Conservation (phyloP, 1,140 invertebrate species). For the Aphaenogaster rudis region DNA sequence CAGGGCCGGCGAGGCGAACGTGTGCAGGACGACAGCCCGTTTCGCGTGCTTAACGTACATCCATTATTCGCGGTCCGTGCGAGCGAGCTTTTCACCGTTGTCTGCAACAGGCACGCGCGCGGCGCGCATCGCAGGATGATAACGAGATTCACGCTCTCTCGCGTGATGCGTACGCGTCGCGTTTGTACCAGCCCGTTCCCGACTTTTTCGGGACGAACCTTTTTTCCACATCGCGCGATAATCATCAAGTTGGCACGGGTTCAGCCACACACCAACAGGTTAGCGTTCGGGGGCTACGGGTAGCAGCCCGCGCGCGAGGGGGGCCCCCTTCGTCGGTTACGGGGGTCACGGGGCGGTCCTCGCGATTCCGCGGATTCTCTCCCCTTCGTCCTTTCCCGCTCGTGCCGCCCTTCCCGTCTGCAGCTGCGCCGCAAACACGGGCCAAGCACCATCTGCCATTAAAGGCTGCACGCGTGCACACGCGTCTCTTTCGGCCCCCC, state of each 20-base stretch:
- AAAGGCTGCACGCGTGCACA: slow-evolving; percentile 64
- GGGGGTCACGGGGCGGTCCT: slow-evolving; percentile 56
- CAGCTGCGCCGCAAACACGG: slow-evolving; percentile 68
- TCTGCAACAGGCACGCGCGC: slow-evolving; percentile 18
- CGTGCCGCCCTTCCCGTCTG: slow-evolving; percentile 37
- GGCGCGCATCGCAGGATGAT: background rate
- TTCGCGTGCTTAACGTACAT: slow-evolving; percentile 40
- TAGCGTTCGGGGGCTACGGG: slow-evolving; percentile 25
- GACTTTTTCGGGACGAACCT: background rate
- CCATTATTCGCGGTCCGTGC: slow-evolving; percentile 18
- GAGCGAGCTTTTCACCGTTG: slow-evolving; percentile 35
- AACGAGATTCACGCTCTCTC: slow-evolving; percentile 25
- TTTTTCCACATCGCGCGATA: slow-evolving; percentile 3
- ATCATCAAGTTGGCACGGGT: slow-evolving; percentile 35
- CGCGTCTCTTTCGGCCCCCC: slow-evolving; percentile 28
- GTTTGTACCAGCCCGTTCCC: background rate
- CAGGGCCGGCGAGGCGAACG: background rate
- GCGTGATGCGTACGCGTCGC: slow-evolving; percentile 2
- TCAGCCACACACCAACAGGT: slow-evolving; percentile 48
- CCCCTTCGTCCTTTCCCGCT: slow-evolving; percentile 1
- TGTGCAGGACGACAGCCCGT: background rate
- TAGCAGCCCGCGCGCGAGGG: background rate
- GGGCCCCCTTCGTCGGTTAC: slow-evolving; percentile 10
- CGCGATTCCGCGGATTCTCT: slow-evolving; percentile 33
- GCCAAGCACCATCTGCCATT: slow-evolving; percentile 72